Evolutionary conservation across 2,888 invertebrate genomes (phyloP).

Genomic region (Pammene fasciana): DNA sequence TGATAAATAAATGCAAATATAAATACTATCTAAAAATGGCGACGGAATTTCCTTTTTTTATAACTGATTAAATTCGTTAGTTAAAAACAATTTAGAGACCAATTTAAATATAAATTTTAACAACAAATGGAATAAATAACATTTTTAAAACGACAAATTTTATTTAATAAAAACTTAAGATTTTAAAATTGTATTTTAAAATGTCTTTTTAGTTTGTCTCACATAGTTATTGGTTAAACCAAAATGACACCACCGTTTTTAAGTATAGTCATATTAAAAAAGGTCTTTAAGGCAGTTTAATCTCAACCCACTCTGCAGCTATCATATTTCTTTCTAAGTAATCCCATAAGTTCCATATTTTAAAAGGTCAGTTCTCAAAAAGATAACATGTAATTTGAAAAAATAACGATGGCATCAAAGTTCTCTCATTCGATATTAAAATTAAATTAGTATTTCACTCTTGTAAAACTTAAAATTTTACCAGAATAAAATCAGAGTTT

Average conservation of each 20-base stretch:
- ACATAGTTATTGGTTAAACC: neutral
- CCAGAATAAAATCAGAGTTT: conserved; percentile 50
- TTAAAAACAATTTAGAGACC: conserved; percentile 24
- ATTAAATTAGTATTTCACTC: conserved; percentile 14
- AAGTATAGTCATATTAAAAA: too few relatives aligned
- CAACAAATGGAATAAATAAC: conserved; percentile 31
- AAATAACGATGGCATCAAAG: conserved; percentile 11
- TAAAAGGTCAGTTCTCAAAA: neutral
- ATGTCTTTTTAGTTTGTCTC: conserved; percentile 28
- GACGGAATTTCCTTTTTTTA: conserved; percentile 21
- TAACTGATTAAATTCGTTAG: conserved; percentile 42
- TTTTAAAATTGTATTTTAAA: conserved; percentile 7
- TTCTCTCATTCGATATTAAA: neutral
- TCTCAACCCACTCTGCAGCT: too few relatives aligned
- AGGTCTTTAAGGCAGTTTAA: too few relatives aligned
- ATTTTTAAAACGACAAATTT: conserved; percentile 6
- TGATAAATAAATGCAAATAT: conserved; percentile 49
- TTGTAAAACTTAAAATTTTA: conserved; percentile 49
- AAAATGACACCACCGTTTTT: conserved; percentile 10
- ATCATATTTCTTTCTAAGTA: too few relatives aligned
- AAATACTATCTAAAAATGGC: conserved; percentile 34
- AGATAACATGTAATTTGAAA: neutral
- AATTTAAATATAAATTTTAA: conserved; percentile 24
- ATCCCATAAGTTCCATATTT: too few relatives aligned
- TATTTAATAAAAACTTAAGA: conserved; percentile 1